A percentile compares a stretch with the other conserved stretches of the same genome.
Evolutionary conservation across 2,888 invertebrate species (phyloP).

Genomic region (Drosophila pseudotalamancana): DNA sequence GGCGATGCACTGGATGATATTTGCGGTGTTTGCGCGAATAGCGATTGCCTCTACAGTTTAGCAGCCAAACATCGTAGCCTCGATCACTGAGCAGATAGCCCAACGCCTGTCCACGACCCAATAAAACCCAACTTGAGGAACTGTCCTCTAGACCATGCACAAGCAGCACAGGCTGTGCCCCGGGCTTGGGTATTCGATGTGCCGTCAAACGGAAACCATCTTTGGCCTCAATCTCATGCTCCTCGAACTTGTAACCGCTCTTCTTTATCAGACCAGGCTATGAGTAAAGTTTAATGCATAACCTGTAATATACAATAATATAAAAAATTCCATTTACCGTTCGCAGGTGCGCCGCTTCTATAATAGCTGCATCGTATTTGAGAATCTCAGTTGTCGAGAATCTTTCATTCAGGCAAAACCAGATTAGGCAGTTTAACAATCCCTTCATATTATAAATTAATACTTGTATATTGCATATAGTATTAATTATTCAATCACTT

Average conservation of each 20-base stretch:
- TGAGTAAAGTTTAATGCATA: conserved; percentile 17
- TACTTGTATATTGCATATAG: neutral
- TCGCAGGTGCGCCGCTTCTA: conserved; percentile 42
- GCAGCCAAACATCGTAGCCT: conserved; percentile 87
- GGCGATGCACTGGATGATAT: conserved; percentile 84
- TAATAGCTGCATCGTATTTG: conserved; percentile 7
- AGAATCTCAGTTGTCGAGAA: conserved; percentile 6
- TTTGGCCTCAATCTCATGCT: conserved; percentile 87
- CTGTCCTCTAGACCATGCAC: conserved; percentile 90
- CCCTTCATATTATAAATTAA: conserved; percentile 1
- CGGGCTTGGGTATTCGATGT: conserved; percentile 87
- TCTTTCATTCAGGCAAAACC: conserved; percentile 8
- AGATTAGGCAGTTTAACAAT: conserved; percentile 22
- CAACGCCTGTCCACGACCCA: conserved; percentile 87
- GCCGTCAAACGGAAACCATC: conserved; percentile 91
- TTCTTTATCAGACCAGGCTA: conserved; percentile 82
- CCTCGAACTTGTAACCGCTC: conserved; percentile 87
- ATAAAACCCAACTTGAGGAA: conserved; percentile 89
- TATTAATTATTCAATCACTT: neutral
- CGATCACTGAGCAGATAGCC: conserved; percentile 86
- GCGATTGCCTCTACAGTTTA: conserved; percentile 88
- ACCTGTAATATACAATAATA: neutral
- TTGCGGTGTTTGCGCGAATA: conserved; percentile 85
- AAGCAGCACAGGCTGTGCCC: conserved; percentile 86
- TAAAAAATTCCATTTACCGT: conserved; percentile 25